phyloP scores from a whole-genome alignment of 2,888 invertebrate species.

The Lacanobia wlatinum region DNA sequence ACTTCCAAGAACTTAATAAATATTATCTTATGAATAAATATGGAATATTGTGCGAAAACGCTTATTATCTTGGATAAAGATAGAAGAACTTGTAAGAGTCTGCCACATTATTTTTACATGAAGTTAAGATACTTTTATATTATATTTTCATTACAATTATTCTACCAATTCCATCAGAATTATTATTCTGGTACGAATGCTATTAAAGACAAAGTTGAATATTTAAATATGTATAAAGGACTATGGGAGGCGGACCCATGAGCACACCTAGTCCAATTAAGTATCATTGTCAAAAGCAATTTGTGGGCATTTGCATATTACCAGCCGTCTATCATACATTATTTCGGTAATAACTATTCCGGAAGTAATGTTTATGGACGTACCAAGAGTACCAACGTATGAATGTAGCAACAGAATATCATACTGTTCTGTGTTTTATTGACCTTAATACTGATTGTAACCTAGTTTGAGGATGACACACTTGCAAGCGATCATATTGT shows the following conservation, averaged over 20 bases:
- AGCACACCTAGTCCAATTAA: conserved; percentile 72
- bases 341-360: conserved; percentile 66
- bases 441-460: conserved; percentile 20
- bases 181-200: conserved; percentile 21
- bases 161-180: neutral
- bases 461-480: conserved; percentile 1
- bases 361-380: conserved; percentile 44
- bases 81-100: conserved; percentile 24
- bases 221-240: conserved; percentile 55
- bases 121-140: conserved; percentile 13
- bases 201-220: conserved; percentile 19
- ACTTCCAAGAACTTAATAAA: conserved; percentile 48
- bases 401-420: conserved; percentile 11
- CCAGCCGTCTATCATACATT: conserved; percentile 70
- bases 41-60: conserved; percentile 39
- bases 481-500: conserved; percentile 2
- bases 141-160: conserved; percentile 8
- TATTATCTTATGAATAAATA: conserved; percentile 61
- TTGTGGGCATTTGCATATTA: conserved; percentile 78
- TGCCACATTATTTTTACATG: conserved; percentile 14
- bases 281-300: conserved; percentile 74
- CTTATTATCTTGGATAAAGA: conserved; percentile 40
- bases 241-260: conserved; percentile 52
- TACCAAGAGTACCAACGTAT: neutral
- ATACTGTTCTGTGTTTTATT: conserved; percentile 23